Percentiles rank a stretch among this genome's conserved stretches.
Evolutionary conservation across 2,888 invertebrate genomes (phyloP).

Genomic region (Cinara cedri): DNA sequence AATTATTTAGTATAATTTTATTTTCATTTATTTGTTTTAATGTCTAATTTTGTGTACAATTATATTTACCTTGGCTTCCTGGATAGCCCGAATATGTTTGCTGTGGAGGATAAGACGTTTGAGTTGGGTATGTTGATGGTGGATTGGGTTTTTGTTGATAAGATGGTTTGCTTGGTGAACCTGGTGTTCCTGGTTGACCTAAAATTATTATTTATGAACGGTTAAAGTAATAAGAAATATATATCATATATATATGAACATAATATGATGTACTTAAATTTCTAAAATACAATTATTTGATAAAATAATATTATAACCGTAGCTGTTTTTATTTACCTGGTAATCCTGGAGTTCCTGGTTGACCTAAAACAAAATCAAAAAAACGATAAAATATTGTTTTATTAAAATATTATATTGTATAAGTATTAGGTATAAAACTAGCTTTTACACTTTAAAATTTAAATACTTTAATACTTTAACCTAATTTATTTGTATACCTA

Average conservation of each 20-base stretch:
- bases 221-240: neutral
- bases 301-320: neutral
- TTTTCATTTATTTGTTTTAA: too few species aligned
- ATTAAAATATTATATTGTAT: too few species aligned
- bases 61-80: constrained; percentile 58
- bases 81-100: constrained; percentile 62
- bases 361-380: constrained; percentile 1
- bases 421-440: too few species aligned
- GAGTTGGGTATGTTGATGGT: constrained; percentile 4
- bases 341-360: constrained; percentile 62
- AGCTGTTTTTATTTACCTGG: constrained; percentile 38
- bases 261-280: too few species aligned
- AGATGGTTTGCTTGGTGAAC: constrained; percentile 61
- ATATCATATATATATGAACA: too few species aligned
- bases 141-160: constrained; percentile 32
- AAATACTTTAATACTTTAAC: too few species aligned
- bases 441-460: too few species aligned
- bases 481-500: neutral
- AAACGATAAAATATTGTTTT: too few species aligned
- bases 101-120: constrained; percentile 20
- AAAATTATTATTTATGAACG: constrained; percentile 57
- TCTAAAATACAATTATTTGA: neutral
- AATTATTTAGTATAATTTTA: too few species aligned
- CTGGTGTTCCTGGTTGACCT: constrained; percentile 60
- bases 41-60: too few species aligned